Evolutionary conservation across 2,113 vertebrate genomes (phyloP).

Genomic region (Indri indri): DNA sequence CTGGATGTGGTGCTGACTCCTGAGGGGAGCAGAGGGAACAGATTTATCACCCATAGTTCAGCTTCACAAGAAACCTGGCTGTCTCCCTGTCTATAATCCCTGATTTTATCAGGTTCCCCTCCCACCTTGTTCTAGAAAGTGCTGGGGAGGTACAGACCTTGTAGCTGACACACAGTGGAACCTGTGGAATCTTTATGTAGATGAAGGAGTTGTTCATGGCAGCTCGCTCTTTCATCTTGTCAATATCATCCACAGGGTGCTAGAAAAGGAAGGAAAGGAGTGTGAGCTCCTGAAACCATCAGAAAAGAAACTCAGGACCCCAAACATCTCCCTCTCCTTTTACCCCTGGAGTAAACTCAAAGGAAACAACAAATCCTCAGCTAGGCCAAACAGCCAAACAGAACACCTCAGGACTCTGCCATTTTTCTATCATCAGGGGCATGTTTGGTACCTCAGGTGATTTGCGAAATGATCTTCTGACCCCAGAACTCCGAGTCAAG

Average conservation of each 20-base stretch:
- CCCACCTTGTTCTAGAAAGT: neutral
- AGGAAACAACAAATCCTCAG: slow-evolving; percentile 7
- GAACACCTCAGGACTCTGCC: neutral
- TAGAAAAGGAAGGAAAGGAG: slow-evolving; percentile 70
- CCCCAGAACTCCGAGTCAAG: slow-evolving; percentile 93
- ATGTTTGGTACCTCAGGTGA: slow-evolving; percentile 90
- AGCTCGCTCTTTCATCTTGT: slow-evolving; percentile 99
- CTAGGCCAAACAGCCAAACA: neutral
- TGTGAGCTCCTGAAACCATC: neutral
- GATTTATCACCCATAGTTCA: neutral
- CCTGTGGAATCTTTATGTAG: slow-evolving; percentile 99
- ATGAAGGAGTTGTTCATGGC: slow-evolving; percentile 99
- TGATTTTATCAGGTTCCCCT: neutral
- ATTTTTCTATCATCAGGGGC: neutral
- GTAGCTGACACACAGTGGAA: slow-evolving; percentile 98
- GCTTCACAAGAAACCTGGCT: neutral
- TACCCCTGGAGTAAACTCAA: neutral
- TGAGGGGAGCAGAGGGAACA: neutral
- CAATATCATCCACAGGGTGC: slow-evolving; percentile 98
- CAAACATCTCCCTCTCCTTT: neutral
- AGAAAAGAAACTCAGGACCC: neutral
- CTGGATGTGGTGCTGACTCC: neutral
- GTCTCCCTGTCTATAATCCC: neutral
- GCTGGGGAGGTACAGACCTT: slow-evolving; percentile 87
- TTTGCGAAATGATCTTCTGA: slow-evolving; percentile 97